These are phyloP conservation scores for Phoxinus dragarum DNA, from an alignment of 2,797 vertebrate genomes.

Conservation along the genomic window DNA sequence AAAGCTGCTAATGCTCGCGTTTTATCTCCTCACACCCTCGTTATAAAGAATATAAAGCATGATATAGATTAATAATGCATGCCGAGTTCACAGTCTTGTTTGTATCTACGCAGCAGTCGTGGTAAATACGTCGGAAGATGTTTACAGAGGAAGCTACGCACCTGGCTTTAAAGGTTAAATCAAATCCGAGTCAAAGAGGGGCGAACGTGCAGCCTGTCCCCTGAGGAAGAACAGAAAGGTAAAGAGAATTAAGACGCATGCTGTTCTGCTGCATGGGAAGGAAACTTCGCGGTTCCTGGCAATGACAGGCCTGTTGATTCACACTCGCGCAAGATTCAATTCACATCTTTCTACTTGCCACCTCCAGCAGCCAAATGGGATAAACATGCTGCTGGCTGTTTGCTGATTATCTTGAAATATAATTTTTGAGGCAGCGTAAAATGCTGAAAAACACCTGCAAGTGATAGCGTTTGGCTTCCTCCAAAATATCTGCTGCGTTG, in stretches of 20 bases:
- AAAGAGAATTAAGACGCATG: conserved; percentile 63
- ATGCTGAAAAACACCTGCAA: conserved; percentile 49
- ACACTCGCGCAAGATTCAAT: conserved; percentile 42
- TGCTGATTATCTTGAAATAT: conserved; percentile 55
- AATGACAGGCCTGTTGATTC: conserved; percentile 57
- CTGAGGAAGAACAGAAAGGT: conserved; percentile 57
- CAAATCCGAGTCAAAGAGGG: conserved; percentile 66
- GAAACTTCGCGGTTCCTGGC: conserved; percentile 49
- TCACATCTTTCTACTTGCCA: conserved; percentile 24
- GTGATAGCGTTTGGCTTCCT: conserved; percentile 42
- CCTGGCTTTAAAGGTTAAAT: conserved; percentile 70
- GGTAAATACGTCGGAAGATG: conserved; percentile 63
- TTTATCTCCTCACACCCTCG: conserved; percentile 56
- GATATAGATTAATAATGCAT: conserved; percentile 67
- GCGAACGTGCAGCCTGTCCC: conserved; percentile 54
- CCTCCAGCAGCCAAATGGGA: conserved; percentile 46
- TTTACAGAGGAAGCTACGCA: conserved; percentile 62
- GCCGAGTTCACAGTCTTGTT: conserved; percentile 61
- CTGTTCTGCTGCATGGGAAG: conserved; percentile 54
- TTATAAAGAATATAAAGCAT: conserved; percentile 62
- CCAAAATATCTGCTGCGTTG: conserved; percentile 45
- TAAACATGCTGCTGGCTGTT: conserved; percentile 35
- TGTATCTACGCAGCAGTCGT: conserved; percentile 58
- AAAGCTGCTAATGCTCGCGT: conserved; percentile 53
- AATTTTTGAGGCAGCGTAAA: conserved; percentile 49